phyloP scores from a whole-genome alignment of 2,113 vertebrate genomes.

The Nibea albiflora region DNA sequence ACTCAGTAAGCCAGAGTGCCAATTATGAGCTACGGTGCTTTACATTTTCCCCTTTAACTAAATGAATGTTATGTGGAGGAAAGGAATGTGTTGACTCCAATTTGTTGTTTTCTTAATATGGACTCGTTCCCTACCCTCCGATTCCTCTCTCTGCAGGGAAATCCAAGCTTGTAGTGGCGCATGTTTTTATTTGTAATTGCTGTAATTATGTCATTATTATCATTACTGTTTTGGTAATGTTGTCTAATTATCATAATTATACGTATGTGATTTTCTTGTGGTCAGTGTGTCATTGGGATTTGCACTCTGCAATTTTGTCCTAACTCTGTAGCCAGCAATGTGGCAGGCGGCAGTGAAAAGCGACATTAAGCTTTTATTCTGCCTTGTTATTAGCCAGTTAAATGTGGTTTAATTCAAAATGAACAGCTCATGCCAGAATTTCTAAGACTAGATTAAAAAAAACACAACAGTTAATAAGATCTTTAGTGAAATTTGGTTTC shows the following conservation, averaged over 20 bases:
- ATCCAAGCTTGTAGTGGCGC: conserved; percentile 48
- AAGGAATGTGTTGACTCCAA: conserved; percentile 32
- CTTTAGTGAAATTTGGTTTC: neutral
- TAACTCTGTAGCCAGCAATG: neutral
- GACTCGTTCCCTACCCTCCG: conserved; percentile 41
- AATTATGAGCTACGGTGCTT: neutral
- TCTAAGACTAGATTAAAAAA: neutral
- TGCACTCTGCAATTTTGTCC: conserved; percentile 18
- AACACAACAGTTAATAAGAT: neutral
- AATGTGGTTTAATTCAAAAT: conserved; percentile 21
- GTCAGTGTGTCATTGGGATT: conserved; percentile 59
- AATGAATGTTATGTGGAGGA: neutral
- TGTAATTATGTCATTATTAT: conserved; percentile 78
- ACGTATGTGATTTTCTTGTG: conserved; percentile 71
- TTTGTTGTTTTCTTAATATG: conserved; percentile 66
- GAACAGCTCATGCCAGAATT: neutral
- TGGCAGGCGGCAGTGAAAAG: neutral
- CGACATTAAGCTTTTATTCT: conserved; percentile 32
- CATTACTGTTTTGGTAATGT: conserved; percentile 62
- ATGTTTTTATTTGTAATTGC: conserved; percentile 62
- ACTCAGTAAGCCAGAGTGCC: conserved; percentile 14
- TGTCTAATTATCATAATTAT: conserved; percentile 75
- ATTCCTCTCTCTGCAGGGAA: conserved; percentile 57
- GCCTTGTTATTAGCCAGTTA: conserved; percentile 27
- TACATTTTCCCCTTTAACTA: neutral